Evolutionary conservation across 2,113 vertebrate species (phyloP).

Genomic region (Gnathonemus longibarbis): DNA sequence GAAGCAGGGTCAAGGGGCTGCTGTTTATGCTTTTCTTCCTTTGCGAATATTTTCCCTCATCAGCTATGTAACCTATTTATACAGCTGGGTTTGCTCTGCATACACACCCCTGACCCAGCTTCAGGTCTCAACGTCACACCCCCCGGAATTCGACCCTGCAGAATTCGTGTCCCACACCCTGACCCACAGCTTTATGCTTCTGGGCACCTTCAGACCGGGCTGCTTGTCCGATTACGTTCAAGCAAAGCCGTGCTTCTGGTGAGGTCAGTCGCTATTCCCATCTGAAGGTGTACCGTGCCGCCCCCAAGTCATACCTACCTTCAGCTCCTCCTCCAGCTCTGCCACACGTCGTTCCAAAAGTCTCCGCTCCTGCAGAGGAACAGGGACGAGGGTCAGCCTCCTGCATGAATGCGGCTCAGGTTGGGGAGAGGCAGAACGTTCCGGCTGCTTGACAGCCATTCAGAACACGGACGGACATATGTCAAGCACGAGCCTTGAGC

Average conservation of each 20-base stretch:
- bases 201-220: neutral
- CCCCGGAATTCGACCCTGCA: neutral
- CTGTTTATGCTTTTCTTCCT: neutral
- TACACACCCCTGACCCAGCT: neutral
- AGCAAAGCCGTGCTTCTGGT: neutral
- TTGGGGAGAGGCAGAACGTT: neutral
- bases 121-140: neutral
- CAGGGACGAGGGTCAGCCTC: neutral
- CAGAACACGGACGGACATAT: neutral
- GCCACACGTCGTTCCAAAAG: slow-evolving; percentile 66
- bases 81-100: neutral
- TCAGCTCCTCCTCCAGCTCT: slow-evolving; percentile 70
- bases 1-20: neutral
- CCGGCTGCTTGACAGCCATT: neutral
- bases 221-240: no score
- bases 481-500: neutral
- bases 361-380: slow-evolving; percentile 55
- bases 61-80: slow-evolving; percentile 11
- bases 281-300: neutral
- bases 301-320: slow-evolving; percentile 51
- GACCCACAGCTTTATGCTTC: neutral
- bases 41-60: neutral
- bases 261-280: neutral
- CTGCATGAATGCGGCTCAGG: neutral
- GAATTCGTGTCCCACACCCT: neutral